Conservation (phyloP, 2,888 invertebrate species). For the Exephanes ischioxanthus region DNA sequence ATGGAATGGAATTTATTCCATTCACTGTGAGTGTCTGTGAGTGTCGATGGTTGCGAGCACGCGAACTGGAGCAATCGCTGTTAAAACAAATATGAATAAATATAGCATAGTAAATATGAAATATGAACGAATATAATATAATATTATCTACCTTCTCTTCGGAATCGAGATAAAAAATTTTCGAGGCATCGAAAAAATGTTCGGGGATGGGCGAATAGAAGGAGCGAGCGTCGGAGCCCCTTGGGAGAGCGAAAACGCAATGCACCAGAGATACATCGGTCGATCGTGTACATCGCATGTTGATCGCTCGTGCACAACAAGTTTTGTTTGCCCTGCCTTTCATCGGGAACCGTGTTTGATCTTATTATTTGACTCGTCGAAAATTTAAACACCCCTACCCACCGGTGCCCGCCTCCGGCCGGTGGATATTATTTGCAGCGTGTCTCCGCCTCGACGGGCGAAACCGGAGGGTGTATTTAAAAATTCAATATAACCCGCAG, state of each 20-base stretch:
- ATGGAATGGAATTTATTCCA: neutral
- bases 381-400: slow-evolving; percentile 82
- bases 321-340: slow-evolving; percentile 80
- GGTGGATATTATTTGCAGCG: slow-evolving; percentile 61
- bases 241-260: slow-evolving; percentile 53
- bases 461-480: slow-evolving; percentile 38
- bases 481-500: slow-evolving; percentile 33
- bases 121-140: neutral
- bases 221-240: slow-evolving; percentile 24
- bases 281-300: slow-evolving; percentile 27
- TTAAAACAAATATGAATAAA: neutral
- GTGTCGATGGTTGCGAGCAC: no score
- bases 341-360: slow-evolving; percentile 80
- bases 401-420: slow-evolving; percentile 51
- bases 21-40: neutral
- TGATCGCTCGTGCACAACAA: slow-evolving; percentile 53
- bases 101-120: neutral
- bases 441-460: slow-evolving; percentile 25
- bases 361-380: slow-evolving; percentile 83
- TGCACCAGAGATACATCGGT: slow-evolving; percentile 53
- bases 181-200: slow-evolving; percentile 32
- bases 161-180: slow-evolving; percentile 1
- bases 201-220: neutral
- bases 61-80: no score
- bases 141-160: neutral